phyloP scores from a whole-genome alignment of 2,888 invertebrate species.

The Halictus quadricinctus region DNA sequence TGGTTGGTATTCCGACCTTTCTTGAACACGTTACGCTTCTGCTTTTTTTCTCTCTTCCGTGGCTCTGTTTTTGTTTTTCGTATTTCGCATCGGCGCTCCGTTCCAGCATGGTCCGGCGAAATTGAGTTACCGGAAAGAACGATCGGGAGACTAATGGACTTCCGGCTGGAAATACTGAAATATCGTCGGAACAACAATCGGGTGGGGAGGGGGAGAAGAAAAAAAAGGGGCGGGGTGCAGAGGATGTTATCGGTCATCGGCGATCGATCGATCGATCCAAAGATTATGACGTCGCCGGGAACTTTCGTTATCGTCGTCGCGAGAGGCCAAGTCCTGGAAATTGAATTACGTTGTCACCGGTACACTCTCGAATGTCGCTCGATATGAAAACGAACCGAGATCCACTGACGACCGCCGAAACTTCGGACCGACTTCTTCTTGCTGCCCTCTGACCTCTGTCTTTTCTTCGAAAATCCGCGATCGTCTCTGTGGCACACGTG shows the following conservation, averaged over 20 bases:
- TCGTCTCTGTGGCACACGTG: background rate
- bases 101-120: constrained; percentile 52
- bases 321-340: constrained; percentile 51
- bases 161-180: constrained; percentile 38
- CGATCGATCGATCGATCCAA: constrained; percentile 30
- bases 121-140: constrained; percentile 68
- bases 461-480: background rate
- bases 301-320: constrained; percentile 56
- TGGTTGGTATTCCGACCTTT: constrained; percentile 23
- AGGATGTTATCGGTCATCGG: constrained; percentile 64
- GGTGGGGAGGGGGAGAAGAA: no score
- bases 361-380: constrained; percentile 62
- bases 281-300: constrained; percentile 32
- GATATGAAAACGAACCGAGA: constrained; percentile 68
- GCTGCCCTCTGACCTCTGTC: constrained; percentile 23
- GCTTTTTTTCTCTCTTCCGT: constrained; percentile 10
- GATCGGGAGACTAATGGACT: constrained; percentile 70
- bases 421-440: constrained; percentile 23
- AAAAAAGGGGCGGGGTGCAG: constrained; percentile 27
- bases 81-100: constrained; percentile 27
- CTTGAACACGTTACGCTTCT: background rate
- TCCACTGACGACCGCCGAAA: constrained; percentile 56
- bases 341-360: constrained; percentile 67
- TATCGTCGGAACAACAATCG: constrained; percentile 7
- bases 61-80: background rate